Evolutionary conservation across 2,888 invertebrate genomes (phyloP).

Genomic region (Zygothrica quintamaculata): DNA sequence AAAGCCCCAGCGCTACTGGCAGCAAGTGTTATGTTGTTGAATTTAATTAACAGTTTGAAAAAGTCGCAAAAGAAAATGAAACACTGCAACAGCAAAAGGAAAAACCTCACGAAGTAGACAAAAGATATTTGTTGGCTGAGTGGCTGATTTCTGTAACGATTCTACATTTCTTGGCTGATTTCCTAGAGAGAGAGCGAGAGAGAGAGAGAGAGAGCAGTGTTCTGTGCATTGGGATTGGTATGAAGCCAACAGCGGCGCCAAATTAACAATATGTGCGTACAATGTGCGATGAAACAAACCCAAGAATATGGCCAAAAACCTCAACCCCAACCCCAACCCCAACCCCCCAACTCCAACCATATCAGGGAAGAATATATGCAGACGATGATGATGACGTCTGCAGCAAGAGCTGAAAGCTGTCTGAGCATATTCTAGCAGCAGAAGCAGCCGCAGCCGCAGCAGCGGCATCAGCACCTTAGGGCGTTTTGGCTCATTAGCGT

Average conservation of each 20-base stretch:
- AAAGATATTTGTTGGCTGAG: constrained; percentile 17
- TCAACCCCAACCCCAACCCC: constrained; percentile 10
- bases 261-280: constrained; percentile 73
- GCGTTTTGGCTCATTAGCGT: constrained; percentile 82
- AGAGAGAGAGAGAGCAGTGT: no score
- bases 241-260: constrained; percentile 60
- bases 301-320: constrained; percentile 11
- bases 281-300: constrained; percentile 66
- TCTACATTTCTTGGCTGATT: no score
- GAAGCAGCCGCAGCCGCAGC: no score
- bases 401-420: constrained; percentile 32
- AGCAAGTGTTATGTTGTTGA: constrained; percentile 52
- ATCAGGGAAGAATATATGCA: no score
- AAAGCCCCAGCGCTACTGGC: not conserved
- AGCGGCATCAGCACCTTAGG: constrained; percentile 78
- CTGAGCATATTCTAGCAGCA: constrained; percentile 63
- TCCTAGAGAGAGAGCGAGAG: no score
- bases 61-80: constrained; percentile 45
- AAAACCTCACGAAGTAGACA: constrained; percentile 40
- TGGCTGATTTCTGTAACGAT: not conserved
- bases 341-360: not conserved
- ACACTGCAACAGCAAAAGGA: constrained; percentile 17
- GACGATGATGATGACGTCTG: constrained; percentile 43
- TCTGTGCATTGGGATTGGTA: constrained; percentile 3
- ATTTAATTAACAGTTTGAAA: constrained; percentile 73